Conservation (phyloP, 2,888 invertebrate species). For the Nowickia ferox region DNA sequence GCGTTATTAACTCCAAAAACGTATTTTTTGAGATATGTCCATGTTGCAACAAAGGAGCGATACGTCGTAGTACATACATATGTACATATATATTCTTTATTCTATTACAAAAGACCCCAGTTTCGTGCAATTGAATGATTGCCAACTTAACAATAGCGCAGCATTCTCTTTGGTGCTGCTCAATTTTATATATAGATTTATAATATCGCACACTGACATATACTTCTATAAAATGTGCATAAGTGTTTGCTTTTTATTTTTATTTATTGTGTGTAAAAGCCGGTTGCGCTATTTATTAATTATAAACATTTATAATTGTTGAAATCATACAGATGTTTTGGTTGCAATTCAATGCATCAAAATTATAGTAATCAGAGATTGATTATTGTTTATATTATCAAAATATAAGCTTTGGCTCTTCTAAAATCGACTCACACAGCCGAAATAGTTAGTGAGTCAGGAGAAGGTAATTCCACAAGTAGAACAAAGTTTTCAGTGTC, state of each 20-base stretch:
- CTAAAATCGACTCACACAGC: too few relatives aligned
- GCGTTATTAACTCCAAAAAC: too few relatives aligned
- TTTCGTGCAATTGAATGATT: slow-evolving; percentile 64
- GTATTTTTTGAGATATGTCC: too few relatives aligned
- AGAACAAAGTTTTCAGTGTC: too few relatives aligned
- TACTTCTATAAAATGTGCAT: neutral
- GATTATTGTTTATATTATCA: too few relatives aligned
- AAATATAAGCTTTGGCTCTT: too few relatives aligned
- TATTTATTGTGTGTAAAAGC: neutral
- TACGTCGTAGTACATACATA: neutral
- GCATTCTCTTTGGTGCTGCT: slow-evolving; percentile 43
- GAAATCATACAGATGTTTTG: neutral
- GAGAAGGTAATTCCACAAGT: too few relatives aligned
- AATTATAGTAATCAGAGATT: too few relatives aligned
- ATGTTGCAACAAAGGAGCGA: neutral
- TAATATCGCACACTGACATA: neutral
- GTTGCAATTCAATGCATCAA: too few relatives aligned
- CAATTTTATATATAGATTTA: slow-evolving; percentile 53
- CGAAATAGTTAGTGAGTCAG: too few relatives aligned
- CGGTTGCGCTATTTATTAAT: neutral
- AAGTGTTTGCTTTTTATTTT: neutral
- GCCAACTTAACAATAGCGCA: slow-evolving; percentile 59
- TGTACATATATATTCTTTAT: neutral
- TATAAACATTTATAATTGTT: neutral
- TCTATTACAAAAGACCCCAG: slow-evolving; percentile 41